These are phyloP conservation scores for Electrona antarctica DNA, from an alignment of 2,113 vertebrate species.

Conservation along the genomic window DNA sequence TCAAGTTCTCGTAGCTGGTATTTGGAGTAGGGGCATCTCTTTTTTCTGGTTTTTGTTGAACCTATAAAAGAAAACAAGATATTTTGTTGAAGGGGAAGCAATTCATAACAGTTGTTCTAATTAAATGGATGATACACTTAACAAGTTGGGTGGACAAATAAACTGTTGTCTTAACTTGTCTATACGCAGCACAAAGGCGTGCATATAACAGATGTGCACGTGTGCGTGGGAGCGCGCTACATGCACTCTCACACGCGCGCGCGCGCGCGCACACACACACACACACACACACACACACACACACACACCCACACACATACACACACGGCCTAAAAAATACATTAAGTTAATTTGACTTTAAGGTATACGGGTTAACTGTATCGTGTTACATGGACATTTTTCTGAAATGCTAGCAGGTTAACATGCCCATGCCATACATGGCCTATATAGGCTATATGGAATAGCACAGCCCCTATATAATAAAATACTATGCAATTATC, in stretches of 20 bases:
- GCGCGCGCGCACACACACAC: slow-evolving; percentile 8
- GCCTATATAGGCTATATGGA: background rate
- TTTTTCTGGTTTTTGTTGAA: slow-evolving; percentile 93
- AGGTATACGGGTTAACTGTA: background rate
- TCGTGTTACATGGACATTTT: background rate
- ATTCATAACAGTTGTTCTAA: too few species aligned
- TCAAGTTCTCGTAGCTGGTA: slow-evolving; percentile 99
- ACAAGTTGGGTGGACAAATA: slow-evolving; percentile 9
- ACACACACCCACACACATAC: too few species aligned
- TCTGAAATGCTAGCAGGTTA: background rate
- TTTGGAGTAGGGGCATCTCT: slow-evolving; percentile 97
- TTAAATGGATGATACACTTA: background rate
- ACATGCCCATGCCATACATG: background rate
- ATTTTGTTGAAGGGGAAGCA: background rate
- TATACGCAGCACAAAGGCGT: slow-evolving; percentile 16
- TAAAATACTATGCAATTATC: background rate
- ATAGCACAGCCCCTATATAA: background rate
- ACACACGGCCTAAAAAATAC: background rate
- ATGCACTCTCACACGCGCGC: slow-evolving; percentile 10
- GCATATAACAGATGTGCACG: background rate
- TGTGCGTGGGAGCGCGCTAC: background rate
- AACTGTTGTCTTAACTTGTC: background rate
- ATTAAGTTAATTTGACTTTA: slow-evolving; percentile 25
- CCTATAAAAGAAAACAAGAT: slow-evolving; percentile 66
- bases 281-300: slow-evolving; percentile 10